Evolutionary conservation across 2,113 vertebrate genomes (phyloP), one percentile per base, ranked within the genome.

Genomic region (Myiozetetes cayanensis): DNA sequence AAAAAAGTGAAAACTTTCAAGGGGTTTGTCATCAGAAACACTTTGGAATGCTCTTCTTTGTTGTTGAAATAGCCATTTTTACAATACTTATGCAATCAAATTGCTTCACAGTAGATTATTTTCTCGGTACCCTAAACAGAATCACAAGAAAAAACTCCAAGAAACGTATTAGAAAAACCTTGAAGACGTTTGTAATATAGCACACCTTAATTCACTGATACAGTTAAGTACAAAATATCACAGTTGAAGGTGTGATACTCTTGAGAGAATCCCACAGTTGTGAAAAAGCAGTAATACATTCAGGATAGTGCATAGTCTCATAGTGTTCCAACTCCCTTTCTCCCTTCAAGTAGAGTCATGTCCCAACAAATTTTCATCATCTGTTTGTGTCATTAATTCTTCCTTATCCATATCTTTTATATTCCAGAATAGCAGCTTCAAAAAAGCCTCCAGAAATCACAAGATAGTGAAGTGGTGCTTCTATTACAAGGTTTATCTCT

Each of bases 301-400:
- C 28, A 82, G 22, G 16, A 28, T 47, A 92, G 44, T 5, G 17
- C 7, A 47, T 0, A 72, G 30, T 9, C 41, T 73, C 0, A 0
- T 16, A 63, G 11, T 65, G 22, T 59, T 43, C 27, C 1, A 11
- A 37, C 17, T 73, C 5, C 21, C 8, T 70, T 43, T 77, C 12
- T 74, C 7, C 9, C 28, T 9, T 8, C 6, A 56, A 35, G 56
- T 4, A 10, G 18, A 72, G 44, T 11, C 0, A 1, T 6, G 4
- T 39, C 35, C 33, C 63, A 61, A 33, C 23, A 68, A 53, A 85
- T 73, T 61, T 41, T 37, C 22, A 35, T 44, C 35, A 53, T 33
- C 35, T 76, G 7, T 56, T 61, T 50, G 14, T 39, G 27, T 50
- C 21, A 62, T 12, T 53, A 70, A 65, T 58, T n/a, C 15, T 44